Percentiles rank a stretch among this genome's conserved stretches.
Evolutionary conservation across 2,113 vertebrate species (phyloP).

Genomic region (Enhydra lutris): DNA sequence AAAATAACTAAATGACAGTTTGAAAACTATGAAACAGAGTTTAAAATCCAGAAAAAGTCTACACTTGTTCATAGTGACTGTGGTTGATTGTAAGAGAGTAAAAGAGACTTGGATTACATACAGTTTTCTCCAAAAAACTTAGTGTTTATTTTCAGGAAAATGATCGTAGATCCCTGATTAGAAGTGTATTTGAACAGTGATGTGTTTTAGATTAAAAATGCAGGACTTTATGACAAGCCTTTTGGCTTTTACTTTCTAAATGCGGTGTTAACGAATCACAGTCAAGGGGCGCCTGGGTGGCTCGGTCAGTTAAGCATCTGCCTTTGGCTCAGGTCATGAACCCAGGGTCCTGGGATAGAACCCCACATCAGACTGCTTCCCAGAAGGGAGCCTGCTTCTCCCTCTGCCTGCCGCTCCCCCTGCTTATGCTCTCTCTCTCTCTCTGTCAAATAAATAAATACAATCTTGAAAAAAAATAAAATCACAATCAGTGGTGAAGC

Average conservation of each 20-base stretch:
- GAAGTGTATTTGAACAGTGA: background rate
- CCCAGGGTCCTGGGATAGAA: no score
- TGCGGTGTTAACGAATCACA: background rate
- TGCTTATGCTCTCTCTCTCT: background rate
- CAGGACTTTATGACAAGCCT: background rate
- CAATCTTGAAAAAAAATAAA: background rate
- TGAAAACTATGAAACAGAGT: constrained; percentile 8
- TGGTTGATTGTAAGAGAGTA: background rate
- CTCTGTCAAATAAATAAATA: background rate
- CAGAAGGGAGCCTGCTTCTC: background rate
- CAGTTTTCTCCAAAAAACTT: background rate
- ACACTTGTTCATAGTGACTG: background rate
- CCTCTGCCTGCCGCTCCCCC: background rate
- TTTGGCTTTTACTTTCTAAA: background rate
- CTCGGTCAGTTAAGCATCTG: background rate
- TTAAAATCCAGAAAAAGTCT: background rate
- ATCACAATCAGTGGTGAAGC: background rate
- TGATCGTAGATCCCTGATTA: background rate
- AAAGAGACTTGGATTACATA: background rate
- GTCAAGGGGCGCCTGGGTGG: background rate
- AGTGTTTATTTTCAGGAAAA: background rate
- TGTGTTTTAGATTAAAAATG: background rate
- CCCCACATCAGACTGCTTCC: no score
- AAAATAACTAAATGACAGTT: background rate
- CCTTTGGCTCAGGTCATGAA: no score